Conservation (phyloP, 92 coral and sea anemone genomes). For the Montipora capitata region DNA sequence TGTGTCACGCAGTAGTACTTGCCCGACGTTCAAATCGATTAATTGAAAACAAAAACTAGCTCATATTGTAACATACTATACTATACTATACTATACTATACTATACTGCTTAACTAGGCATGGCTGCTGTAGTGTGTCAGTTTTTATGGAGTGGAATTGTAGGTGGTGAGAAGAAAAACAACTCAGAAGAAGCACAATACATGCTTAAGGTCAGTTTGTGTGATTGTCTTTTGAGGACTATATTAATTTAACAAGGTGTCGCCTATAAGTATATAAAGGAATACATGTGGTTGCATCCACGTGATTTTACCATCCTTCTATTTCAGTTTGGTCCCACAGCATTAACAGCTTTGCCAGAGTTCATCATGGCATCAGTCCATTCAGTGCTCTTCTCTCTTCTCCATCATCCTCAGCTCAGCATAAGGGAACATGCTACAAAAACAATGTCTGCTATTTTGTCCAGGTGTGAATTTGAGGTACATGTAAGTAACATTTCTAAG, state of each 20-base stretch:
- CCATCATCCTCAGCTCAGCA: conserved; percentile 96
- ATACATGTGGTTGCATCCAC: not conserved
- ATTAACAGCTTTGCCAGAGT: conserved; percentile 87
- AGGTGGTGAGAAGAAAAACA: conserved; percentile 41
- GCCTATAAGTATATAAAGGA: too few relatives aligned
- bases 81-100: too few relatives aligned
- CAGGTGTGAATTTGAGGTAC: conserved; percentile 96
- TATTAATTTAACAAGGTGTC: too few relatives aligned
- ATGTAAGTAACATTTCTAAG: conserved; percentile 4
- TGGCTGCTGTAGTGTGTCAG: conserved; percentile 93
- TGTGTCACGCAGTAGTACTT: too few relatives aligned
- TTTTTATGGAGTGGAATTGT: conserved; percentile 84
- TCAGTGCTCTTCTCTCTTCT: conserved; percentile 93
- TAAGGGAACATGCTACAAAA: conserved; percentile 97
- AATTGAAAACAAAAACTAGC: too few relatives aligned
- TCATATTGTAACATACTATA: too few relatives aligned
- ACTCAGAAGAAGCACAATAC: conserved; percentile 79
- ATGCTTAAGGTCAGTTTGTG: conserved; percentile 84
- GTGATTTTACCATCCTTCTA: not conserved
- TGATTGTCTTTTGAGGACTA: too few relatives aligned
- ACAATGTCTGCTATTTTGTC: conserved; percentile 98
- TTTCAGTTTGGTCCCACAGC: conserved; percentile 91
- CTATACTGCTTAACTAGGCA: conserved; percentile 58
- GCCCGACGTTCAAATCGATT: too few relatives aligned
- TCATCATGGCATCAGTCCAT: conserved; percentile 90